phyloP scores from a whole-genome alignment of 1,140 invertebrate genomes.

The Drosophila oshimai region DNA sequence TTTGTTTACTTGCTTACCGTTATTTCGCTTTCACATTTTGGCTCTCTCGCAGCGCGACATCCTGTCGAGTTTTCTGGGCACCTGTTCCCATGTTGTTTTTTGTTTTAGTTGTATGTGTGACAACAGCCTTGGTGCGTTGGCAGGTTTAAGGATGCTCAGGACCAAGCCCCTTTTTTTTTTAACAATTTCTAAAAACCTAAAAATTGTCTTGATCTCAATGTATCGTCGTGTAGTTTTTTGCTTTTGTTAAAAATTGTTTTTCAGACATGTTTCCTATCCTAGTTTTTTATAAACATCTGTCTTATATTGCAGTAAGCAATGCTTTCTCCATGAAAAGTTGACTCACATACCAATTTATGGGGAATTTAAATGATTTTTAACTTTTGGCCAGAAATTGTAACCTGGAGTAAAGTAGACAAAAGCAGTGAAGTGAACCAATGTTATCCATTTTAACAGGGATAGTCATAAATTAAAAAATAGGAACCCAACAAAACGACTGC shows the following conservation, averaged over 20 bases:
- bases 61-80: constrained; percentile 41
- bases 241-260: too few species aligned
- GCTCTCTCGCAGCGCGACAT: not conserved
- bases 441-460: not conserved
- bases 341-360: too few species aligned
- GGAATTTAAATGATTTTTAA: not conserved
- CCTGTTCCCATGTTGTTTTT: constrained; percentile 58
- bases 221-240: too few species aligned
- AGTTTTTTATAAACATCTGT: too few species aligned
- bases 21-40: constrained; percentile 37
- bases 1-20: constrained; percentile 47
- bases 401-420: too few species aligned
- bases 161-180: too few species aligned
- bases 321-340: too few species aligned
- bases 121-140: not conserved
- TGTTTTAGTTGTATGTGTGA: constrained; percentile 66
- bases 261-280: too few species aligned
- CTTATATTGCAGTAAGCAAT: too few species aligned
- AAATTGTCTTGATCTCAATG: too few species aligned
- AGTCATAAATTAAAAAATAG: too few species aligned
- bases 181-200: too few species aligned
- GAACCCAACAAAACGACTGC: not conserved
- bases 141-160: not conserved
- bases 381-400: not conserved
- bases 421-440: not conserved